Evolutionary conservation across 2,888 invertebrate species (phyloP), one percentile per base, ranked within the genome.

Genomic region (Epirrhoe tristata): DNA sequence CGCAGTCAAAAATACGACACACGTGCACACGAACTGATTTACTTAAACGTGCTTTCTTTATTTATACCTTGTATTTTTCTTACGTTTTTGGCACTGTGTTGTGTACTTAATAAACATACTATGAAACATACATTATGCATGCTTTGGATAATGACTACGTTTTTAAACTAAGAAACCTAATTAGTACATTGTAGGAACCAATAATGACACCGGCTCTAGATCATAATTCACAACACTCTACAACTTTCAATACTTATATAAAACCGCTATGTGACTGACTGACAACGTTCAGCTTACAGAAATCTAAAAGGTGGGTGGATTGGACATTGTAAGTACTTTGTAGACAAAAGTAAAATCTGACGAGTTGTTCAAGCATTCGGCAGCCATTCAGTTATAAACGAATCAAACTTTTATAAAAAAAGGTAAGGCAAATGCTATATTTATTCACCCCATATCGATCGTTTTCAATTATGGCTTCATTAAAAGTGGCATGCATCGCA

Each of bases 1-100:
- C 67, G 62, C 53, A 71, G 63, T 69, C 75, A 72, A 73, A 76
- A 77, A 77, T 77, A 77, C 72, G 63, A 59, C 69, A 66, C 77
- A 75, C 74, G 74, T 74, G 73, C 68, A 68, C 67, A 48, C 14
- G 24, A 53, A 53, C 53, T 53, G 60, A 67, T 63, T 64, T 64
- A 64, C 59, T 60, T 59, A 48, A 53, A 63, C 62, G 17, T 50
- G 39, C 32, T 51, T 65, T 50, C 51, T 60, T 66, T 66, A 65
- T 56, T 56, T 64, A 55, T 17, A 52, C 17, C n/a, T 63, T 48
- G 46, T 66, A 58, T 60, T 67, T 60, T 67, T 60, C 17, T 24
- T 16, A 52, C 14, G 24, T 14, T 50, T 67, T 63, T 67, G 63
- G 59, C 67, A 59, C 63, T 48, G 56, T 36, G 34, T 14, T 52